Percentiles rank a stretch among this genome's conserved stretches.
Conservation (phyloP, 2,113 vertebrate genomes). For the Malurus elegans region DNA sequence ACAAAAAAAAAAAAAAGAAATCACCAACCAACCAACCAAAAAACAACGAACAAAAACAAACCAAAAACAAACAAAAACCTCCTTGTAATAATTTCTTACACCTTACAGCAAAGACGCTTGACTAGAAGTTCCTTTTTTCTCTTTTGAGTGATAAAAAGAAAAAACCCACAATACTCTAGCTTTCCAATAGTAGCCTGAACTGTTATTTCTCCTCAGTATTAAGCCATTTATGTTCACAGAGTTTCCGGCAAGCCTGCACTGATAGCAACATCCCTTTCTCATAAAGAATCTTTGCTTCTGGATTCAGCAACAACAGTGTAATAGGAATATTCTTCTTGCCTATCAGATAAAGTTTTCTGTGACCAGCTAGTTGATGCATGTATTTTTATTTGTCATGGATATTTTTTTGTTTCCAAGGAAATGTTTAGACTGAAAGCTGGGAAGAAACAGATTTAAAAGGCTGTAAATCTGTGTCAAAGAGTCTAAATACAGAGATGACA, state of each 20-base stretch:
- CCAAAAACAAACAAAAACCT: not conserved
- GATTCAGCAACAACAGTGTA: not conserved
- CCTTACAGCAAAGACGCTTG: not conserved
- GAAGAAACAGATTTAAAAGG: not conserved
- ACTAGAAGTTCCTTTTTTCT: not conserved
- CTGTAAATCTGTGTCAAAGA: not conserved
- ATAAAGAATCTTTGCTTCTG: not conserved
- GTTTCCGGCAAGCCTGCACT: not conserved
- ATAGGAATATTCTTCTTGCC: not conserved
- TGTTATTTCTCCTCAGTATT: not conserved
- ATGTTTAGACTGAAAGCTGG: not conserved
- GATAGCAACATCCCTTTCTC: not conserved
- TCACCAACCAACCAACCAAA: not conserved
- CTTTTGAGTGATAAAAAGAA: not conserved
- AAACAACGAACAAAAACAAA: not conserved
- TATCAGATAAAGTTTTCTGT: not conserved
- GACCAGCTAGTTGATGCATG: not conserved
- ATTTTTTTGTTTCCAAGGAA: not conserved
- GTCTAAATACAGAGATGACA: not conserved
- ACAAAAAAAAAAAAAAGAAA: not conserved
- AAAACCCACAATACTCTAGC: too few relatives aligned
- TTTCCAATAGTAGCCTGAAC: not conserved
- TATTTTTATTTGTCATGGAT: not conserved
- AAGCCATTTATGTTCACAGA: not conserved
- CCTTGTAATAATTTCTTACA: not conserved